Evolutionary conservation across 2,888 invertebrate species (phyloP).

Genomic region (Vanessa cardui): DNA sequence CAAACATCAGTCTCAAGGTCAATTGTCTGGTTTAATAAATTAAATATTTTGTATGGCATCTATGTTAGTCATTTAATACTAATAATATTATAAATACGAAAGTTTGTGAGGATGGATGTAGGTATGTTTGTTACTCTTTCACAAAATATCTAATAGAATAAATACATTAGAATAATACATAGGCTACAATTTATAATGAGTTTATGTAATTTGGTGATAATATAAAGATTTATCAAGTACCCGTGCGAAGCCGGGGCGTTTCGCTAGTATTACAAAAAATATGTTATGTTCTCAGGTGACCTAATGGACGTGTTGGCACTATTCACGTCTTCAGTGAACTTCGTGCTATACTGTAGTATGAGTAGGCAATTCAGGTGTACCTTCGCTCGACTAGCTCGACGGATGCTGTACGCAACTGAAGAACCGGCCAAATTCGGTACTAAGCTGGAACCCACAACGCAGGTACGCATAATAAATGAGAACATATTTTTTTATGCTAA

Average conservation of each 20-base stretch:
- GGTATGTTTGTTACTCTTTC: no score
- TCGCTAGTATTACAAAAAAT: no score
- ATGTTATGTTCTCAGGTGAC: constrained; percentile 82
- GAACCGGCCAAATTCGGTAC: constrained; percentile 69
- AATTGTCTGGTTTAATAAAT: not conserved
- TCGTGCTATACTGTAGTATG: constrained; percentile 96
- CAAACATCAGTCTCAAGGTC: not conserved
- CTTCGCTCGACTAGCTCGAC: constrained; percentile 88
- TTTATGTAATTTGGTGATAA: no score
- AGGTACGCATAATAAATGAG: constrained; percentile 54
- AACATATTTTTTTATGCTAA: no score
- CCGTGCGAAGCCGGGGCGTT: no score
- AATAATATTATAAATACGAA: no score
- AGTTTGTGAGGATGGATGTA: no score
- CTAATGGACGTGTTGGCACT: constrained; percentile 94
- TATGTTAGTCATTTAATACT: no score
- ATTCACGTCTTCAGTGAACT: constrained; percentile 95
- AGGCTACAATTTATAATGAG: no score
- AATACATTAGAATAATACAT: no score
- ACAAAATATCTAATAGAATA: no score
- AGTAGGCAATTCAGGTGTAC: constrained; percentile 94
- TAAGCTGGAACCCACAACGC: constrained; percentile 75
- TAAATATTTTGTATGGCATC: not conserved
- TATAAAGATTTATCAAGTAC: no score
- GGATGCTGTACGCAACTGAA: constrained; percentile 65